Evolutionary conservation across 1,140 invertebrate genomes (phyloP), one percentile per base, ranked within the genome.

Genomic region (Dreissena polymorpha): DNA sequence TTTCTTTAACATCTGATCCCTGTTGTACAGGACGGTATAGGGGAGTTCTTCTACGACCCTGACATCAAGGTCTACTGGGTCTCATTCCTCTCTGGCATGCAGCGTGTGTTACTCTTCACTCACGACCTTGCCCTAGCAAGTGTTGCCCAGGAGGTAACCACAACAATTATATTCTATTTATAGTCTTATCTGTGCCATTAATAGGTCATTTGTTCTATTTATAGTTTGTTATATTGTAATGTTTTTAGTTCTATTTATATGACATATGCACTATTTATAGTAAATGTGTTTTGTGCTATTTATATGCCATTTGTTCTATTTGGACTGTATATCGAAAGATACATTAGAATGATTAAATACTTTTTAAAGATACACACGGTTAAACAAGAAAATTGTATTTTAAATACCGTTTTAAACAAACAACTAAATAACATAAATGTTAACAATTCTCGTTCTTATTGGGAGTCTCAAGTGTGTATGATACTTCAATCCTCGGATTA

Each of bases 71-170:
- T 94, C 5, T 96, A 94, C 89, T 98, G 97, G 95, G 96, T 98
- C 0, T 97, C 97, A 0, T 99, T 99, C 93, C 93, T 99, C 27
- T 96, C 99, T 94, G 98, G 98, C 10, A 95, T 97, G 89, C 98
- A 99, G 92, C 94, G 98, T 79, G 95, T 99, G 50, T 90, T 99
- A 6, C 92, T 99, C 8, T 97, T 99, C 90, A 99, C 98, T 0
- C 93, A 95, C 5, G 95, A 96, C 91, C 89, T 95, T 12, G 93
- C 94, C 64, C 93, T 99, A 18, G 97, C 96, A 0, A 95, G 95
- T 84, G 95, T 95, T 76, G 96, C 97, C 10, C 95, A 97, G 90
- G 89, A 92, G 90, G 92, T 92, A 78, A 39, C 16, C 39, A 39
- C 16, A 23, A 60, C 3, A 60, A 60, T 60, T 3, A 60, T 60